Conservation (phyloP, 2,113 vertebrate species). For the Henicopernis longicauda region DNA sequence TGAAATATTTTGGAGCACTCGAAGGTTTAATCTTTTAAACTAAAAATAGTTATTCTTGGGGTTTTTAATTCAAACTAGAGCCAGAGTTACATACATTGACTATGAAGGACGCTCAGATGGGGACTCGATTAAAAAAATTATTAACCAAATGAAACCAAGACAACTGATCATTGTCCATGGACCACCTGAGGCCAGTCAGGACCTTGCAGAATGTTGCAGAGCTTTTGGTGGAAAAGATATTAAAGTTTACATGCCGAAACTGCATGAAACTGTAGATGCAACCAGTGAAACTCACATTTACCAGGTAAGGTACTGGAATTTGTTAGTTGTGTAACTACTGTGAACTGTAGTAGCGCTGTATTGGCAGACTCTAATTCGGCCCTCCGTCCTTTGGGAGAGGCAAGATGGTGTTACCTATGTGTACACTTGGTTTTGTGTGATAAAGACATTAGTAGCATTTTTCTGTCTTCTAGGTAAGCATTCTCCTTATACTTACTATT, state of each 20-base stretch:
- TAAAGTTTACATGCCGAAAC: conserved; percentile 95
- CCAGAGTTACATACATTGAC: conserved; percentile 93
- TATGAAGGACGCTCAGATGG: conserved; percentile 98
- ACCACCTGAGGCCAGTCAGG: conserved; percentile 92
- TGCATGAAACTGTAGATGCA: conserved; percentile 95
- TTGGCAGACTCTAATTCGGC: neutral
- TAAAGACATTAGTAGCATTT: neutral
- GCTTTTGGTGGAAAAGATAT: conserved; percentile 97
- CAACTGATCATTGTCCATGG: conserved; percentile 94
- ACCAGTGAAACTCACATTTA: conserved; percentile 99
- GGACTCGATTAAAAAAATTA: conserved; percentile 99
- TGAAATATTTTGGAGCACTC: neutral
- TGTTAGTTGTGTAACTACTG: neutral
- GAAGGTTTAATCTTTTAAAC: neutral
- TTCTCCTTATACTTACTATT: neutral
- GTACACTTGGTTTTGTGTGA: neutral
- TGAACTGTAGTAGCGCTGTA: neutral
- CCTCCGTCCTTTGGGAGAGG: neutral
- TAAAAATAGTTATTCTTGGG: neutral
- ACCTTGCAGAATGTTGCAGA: conserved; percentile 94
- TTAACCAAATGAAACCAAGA: conserved; percentile 98
- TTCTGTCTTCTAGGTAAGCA: neutral
- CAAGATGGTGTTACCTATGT: neutral
- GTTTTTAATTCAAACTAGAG: conserved; percentile 70
- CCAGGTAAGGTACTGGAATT: conserved; percentile 76